Percentiles rank a stretch among this genome's conserved stretches.
These are phyloP conservation scores for Ophion slaviceki DNA, from an alignment of 2,888 invertebrate species.

Conservation along the genomic window DNA sequence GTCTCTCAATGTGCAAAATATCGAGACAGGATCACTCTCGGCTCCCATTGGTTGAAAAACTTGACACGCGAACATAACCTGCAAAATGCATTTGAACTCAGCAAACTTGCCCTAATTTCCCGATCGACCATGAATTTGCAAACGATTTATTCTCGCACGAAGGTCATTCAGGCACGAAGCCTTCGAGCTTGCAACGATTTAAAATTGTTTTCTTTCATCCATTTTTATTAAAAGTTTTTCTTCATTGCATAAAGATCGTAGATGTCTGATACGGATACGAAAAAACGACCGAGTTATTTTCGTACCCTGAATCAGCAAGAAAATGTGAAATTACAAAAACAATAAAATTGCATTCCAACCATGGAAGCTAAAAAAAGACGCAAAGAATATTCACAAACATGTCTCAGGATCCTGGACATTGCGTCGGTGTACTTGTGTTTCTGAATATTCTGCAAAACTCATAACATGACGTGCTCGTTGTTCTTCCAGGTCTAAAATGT, in stretches of 20 bases:
- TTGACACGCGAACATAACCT: background rate
- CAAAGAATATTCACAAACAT: background rate
- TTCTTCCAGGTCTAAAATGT: conserved; percentile 97
- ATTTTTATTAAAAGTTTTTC: too few relatives aligned
- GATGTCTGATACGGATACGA: too few relatives aligned
- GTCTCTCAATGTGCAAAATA: too few relatives aligned
- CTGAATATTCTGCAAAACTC: background rate
- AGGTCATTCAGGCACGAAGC: too few relatives aligned
- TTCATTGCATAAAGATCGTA: too few relatives aligned
- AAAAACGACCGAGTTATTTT: too few relatives aligned
- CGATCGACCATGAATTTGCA: background rate
- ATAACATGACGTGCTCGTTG: background rate
- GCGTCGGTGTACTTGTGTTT: background rate
- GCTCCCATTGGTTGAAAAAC: too few relatives aligned
- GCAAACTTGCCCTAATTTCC: too few relatives aligned
- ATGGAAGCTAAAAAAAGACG: background rate
- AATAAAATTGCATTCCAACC: background rate
- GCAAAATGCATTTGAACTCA: background rate
- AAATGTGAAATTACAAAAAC: background rate
- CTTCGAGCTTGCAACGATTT: too few relatives aligned
- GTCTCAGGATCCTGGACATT: background rate
- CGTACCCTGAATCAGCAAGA: too few relatives aligned
- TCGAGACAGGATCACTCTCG: too few relatives aligned
- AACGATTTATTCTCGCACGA: background rate
- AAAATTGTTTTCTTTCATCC: too few relatives aligned